These are phyloP conservation scores for Fulmarus glacialis DNA, from an alignment of 2,113 vertebrate species.

Conservation along the genomic window DNA sequence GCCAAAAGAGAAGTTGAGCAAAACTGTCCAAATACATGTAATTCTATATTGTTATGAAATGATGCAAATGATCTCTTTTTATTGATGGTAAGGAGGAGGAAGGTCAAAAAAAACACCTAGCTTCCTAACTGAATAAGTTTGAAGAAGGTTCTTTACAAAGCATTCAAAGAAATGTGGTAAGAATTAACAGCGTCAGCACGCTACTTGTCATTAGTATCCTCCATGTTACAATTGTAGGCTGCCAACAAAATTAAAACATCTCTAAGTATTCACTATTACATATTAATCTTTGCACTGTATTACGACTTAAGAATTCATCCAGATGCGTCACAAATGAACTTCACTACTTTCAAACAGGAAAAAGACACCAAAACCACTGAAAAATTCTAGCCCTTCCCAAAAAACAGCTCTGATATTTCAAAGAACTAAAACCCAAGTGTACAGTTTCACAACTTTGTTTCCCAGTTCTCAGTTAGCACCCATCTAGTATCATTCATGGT, in stretches of 20 bases:
- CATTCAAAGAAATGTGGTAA: not conserved
- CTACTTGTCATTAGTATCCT: not conserved
- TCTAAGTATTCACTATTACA: not conserved
- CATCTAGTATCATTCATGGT: not conserved
- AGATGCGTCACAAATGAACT: not conserved
- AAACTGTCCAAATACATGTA: not conserved
- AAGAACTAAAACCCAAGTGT: not conserved
- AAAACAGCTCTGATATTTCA: not conserved
- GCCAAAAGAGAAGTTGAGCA: not conserved
- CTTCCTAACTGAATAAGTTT: not conserved
- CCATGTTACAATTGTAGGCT: not conserved
- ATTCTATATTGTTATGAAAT: fast-evolving
- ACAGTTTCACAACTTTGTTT: not conserved
- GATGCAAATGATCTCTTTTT: not conserved
- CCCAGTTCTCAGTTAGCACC: not conserved
- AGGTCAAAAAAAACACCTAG: not conserved
- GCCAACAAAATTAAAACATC: not conserved
- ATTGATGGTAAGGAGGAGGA: not conserved
- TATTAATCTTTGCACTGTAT: constrained; percentile 22
- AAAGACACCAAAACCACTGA: not conserved
- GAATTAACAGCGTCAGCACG: not conserved
- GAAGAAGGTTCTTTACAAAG: not conserved
- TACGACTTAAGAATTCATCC: constrained; percentile 12
- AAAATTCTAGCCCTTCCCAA: not conserved
- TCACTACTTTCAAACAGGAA: not conserved